Evolutionary conservation across 1,140 invertebrate genomes (phyloP).

Genomic region (Drosophila mauritiana): DNA sequence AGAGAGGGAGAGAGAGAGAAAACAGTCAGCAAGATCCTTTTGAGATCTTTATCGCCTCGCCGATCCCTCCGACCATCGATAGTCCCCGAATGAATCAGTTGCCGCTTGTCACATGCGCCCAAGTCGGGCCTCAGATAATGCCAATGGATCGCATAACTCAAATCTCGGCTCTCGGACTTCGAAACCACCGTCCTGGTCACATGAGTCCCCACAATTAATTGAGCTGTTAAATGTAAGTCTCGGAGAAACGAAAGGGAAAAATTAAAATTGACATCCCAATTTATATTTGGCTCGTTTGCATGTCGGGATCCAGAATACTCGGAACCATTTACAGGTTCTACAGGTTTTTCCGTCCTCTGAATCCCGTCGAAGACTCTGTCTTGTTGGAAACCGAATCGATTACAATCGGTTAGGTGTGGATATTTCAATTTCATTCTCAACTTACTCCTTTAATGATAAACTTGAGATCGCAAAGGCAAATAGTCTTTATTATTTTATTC

Average conservation of each 20-base stretch:
- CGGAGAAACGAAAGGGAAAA: slow-evolving; percentile 78
- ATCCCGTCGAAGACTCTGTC: slow-evolving; percentile 8
- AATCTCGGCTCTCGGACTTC: slow-evolving; percentile 42
- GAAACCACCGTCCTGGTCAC: slow-evolving; percentile 45
- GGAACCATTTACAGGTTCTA: slow-evolving; percentile 41
- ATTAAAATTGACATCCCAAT: slow-evolving; percentile 75
- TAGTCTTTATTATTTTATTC: too few species aligned
- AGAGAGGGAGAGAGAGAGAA: slow-evolving; percentile 17
- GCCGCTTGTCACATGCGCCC: slow-evolving; percentile 69
- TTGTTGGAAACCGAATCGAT: slow-evolving; percentile 26
- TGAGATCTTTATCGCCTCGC: slow-evolving; percentile 75
- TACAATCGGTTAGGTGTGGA: slow-evolving; percentile 52
- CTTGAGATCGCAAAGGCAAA: background rate
- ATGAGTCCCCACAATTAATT: slow-evolving; percentile 74
- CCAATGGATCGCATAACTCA: slow-evolving; percentile 78
- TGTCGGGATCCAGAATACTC: slow-evolving; percentile 45
- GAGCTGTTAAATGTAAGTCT: slow-evolving; percentile 81
- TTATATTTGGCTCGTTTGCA: slow-evolving; percentile 76
- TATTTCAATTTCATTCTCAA: slow-evolving; percentile 40
- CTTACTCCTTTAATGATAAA: slow-evolving; percentile 5
- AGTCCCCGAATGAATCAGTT: slow-evolving; percentile 65
- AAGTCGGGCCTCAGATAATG: slow-evolving; percentile 66
- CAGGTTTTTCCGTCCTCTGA: slow-evolving; percentile 40
- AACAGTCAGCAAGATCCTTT: slow-evolving; percentile 79
- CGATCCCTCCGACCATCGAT: slow-evolving; percentile 25